Evolutionary conservation across 2,888 invertebrate genomes (phyloP).

Genomic region (Hydraecia micacea): DNA sequence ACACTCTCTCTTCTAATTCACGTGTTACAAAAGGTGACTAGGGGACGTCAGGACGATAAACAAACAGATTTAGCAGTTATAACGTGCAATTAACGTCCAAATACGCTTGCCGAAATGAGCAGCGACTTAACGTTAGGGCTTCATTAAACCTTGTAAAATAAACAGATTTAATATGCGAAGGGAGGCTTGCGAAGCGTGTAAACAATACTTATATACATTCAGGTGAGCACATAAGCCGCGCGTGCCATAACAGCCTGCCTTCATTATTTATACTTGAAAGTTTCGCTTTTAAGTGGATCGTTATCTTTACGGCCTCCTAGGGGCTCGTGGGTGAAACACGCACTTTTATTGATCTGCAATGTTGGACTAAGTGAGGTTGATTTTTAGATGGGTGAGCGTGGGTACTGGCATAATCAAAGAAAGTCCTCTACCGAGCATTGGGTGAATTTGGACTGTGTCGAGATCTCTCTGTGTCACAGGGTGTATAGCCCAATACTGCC

Average conservation of each 20-base stretch:
- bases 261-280: conserved; percentile 52
- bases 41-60: not conserved
- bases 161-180: conserved; percentile 59
- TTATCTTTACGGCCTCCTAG: conserved; percentile 45
- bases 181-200: conserved; percentile 42
- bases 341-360: conserved; percentile 34
- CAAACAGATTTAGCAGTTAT: not conserved
- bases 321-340: conserved; percentile 16
- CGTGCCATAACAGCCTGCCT: conserved; percentile 42
- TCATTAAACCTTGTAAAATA: conserved; percentile 56
- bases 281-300: conserved; percentile 41
- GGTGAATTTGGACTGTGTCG: not conserved
- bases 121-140: conserved; percentile 31
- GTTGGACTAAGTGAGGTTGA: not conserved
- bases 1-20: not conserved
- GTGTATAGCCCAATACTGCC: not conserved
- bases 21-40: conserved; percentile 9
- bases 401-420: no score
- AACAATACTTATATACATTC: conserved; percentile 53
- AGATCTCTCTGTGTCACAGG: not conserved
- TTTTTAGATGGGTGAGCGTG: not conserved
- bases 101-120: conserved; percentile 22
- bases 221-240: conserved; percentile 33
- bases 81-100: not conserved
- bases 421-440: not conserved